Conservation (phyloP, 2,888 invertebrate species). For the Phlogophora meticulosa region DNA sequence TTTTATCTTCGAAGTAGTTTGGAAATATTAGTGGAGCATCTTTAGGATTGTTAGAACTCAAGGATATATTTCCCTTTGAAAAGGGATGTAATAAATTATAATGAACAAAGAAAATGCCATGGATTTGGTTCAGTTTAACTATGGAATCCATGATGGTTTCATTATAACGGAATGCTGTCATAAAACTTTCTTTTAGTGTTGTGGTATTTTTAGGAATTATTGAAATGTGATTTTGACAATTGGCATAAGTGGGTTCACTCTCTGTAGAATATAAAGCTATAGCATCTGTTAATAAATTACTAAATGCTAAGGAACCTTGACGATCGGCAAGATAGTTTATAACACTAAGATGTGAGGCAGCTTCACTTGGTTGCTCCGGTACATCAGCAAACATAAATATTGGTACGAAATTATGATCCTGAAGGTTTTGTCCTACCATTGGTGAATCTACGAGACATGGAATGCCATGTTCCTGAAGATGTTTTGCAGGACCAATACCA, state of each 20-base stretch:
- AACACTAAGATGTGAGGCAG: conserved; percentile 25
- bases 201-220: conserved; percentile 35
- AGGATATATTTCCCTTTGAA: conserved; percentile 50
- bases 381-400: conserved; percentile 44
- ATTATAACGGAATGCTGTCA: conserved; percentile 27
- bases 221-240: conserved; percentile 31
- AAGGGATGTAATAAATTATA: conserved; percentile 48
- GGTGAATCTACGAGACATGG: conserved; percentile 74
- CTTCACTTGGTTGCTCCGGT: conserved; percentile 24
- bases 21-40: conserved; percentile 44
- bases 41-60: conserved; percentile 45
- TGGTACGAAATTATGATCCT: conserved; percentile 76
- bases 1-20: conserved; percentile 45
- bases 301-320: conserved; percentile 37
- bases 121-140: conserved; percentile 21
- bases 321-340: conserved; percentile 38
- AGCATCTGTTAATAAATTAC: conserved; percentile 27
- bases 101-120: conserved; percentile 40
- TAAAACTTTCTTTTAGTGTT: conserved; percentile 13
- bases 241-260: conserved; percentile 31
- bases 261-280: conserved; percentile 41
- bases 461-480: conserved; percentile 73
- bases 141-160: conserved; percentile 38
- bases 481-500: conserved; percentile 80
- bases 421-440: conserved; percentile 80